phyloP scores from a whole-genome alignment of 2,888 invertebrate species.

The Lithophane socia region DNA sequence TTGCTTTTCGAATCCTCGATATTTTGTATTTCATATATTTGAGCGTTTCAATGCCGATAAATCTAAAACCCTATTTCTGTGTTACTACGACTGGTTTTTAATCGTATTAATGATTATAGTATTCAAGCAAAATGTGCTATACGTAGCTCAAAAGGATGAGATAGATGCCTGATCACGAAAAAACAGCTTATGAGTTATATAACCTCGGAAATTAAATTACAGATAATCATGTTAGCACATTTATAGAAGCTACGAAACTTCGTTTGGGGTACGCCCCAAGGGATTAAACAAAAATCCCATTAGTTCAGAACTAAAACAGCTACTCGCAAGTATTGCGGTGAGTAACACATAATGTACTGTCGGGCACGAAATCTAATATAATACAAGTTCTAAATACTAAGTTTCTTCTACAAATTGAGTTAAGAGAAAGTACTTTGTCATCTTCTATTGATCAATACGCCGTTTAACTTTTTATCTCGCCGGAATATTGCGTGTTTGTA shows the following conservation, averaged over 20 bases:
- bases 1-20: slow-evolving; percentile 31
- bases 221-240: slow-evolving; percentile 16
- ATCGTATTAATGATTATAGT: not conserved
- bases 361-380: slow-evolving; percentile 45
- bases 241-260: slow-evolving; percentile 27
- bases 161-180: not conserved
- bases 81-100: not conserved
- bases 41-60: not conserved
- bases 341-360: slow-evolving; percentile 35
- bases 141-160: not conserved
- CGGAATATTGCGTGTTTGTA: slow-evolving; percentile 14
- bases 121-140: not conserved
- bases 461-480: slow-evolving; percentile 1
- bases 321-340: slow-evolving; percentile 58
- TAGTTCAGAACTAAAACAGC: slow-evolving; percentile 67
- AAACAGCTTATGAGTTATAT: not conserved
- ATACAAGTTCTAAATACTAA: slow-evolving; percentile 40
- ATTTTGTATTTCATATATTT: slow-evolving; percentile 17
- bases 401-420: slow-evolving; percentile 32
- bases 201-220: slow-evolving; percentile 5
- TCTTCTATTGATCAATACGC: slow-evolving; percentile 1
- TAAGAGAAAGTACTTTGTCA: slow-evolving; percentile 19
- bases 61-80: not conserved
- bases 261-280: slow-evolving; percentile 18
- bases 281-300: slow-evolving; percentile 70